A percentile compares a stretch with the other conserved stretches of the same genome.
phyloP scores from a whole-genome alignment of 2,797 vertebrate genomes.

The Chromobotia macracanthus region DNA sequence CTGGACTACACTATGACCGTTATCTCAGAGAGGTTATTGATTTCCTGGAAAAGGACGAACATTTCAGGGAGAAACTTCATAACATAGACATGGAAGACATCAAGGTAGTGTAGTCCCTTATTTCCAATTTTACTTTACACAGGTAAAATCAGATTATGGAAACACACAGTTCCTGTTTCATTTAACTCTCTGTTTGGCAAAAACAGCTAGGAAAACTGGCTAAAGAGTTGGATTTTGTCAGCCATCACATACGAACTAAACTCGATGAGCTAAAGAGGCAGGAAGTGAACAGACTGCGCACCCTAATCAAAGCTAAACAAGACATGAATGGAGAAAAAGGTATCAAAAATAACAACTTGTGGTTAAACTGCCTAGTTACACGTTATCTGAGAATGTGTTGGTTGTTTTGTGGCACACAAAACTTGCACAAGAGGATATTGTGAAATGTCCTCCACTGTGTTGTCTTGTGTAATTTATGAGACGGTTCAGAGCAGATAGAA shows the following conservation, averaged over 20 bases:
- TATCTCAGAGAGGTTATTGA: constrained; percentile 95
- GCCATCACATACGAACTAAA: constrained; percentile 87
- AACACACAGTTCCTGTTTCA: neutral
- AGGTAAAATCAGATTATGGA: neutral
- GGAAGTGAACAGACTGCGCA: constrained; percentile 88
- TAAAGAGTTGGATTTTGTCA: constrained; percentile 93
- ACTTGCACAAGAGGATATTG: neutral
- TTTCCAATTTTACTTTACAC: constrained; percentile 24
- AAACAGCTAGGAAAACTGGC: constrained; percentile 88
- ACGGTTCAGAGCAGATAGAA: neutral
- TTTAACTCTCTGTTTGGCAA: constrained; percentile 35
- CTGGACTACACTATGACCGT: constrained; percentile 92
- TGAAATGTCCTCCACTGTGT: neutral
- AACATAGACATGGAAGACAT: constrained; percentile 92
- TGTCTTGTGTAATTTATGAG: neutral
- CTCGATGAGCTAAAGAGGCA: constrained; percentile 94
- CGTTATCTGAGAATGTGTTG: neutral
- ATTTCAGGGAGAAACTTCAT: constrained; percentile 92
- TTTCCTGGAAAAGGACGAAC: constrained; percentile 90
- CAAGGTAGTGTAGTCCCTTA: constrained; percentile 76
- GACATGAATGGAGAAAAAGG: constrained; percentile 82
- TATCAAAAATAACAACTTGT: constrained; percentile 22
- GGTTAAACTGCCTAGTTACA: neutral
- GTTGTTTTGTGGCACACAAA: neutral
- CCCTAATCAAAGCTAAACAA: constrained; percentile 91